Evolutionary conservation across 2,888 invertebrate species (phyloP), one percentile per base, ranked within the genome.

Genomic region (Mactromeris polynyma): DNA sequence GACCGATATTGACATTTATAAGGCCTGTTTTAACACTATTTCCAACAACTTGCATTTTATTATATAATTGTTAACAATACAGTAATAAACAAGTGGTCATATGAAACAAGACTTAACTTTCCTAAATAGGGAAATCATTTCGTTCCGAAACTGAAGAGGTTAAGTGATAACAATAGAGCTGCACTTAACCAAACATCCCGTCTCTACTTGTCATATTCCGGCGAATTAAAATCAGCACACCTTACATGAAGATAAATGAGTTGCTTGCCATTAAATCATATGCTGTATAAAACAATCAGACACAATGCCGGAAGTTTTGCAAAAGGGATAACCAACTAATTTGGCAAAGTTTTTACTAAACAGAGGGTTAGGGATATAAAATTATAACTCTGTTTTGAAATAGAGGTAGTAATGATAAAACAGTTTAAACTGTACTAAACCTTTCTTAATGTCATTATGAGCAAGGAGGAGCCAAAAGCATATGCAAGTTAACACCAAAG

Each of bases 111-210:
- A 64, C n/a, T 26, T 26, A 21, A 26, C 58, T 64, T 64, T 64
- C 58, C 26, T 26, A 26, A 64, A 64, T 64, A 26, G 58, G 58
- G 58, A 64, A 64, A 64, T 64, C 58, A 64, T 64, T 64, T 46
- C 26, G 58, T 64, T 26, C 26, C 26, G 9, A n/a, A 64, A 26
- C 7, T 26, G n/a, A 64, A 64, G 58, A 64, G 58, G 21, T 64
- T 64, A 7, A 64, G 58, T 64, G 58, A 26, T n/a, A 64, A 64
- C 58, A 64, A 64, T 64, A 3, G 58, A 11, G 26, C n/a, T 9
- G 58, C 9, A 64, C 58, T 64, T 64, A 64, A 64, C 26, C 0
- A 26, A 64, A 64, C 58, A 64, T 64, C 58, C 58, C 26, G 58
- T n/a, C n/a, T 26, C 11, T 64, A 64, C 26, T 26, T 26, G n/a